Evolutionary conservation across 2,797 vertebrate genomes (phyloP).

Genomic region (Schizopygopsis pylzovi): DNA sequence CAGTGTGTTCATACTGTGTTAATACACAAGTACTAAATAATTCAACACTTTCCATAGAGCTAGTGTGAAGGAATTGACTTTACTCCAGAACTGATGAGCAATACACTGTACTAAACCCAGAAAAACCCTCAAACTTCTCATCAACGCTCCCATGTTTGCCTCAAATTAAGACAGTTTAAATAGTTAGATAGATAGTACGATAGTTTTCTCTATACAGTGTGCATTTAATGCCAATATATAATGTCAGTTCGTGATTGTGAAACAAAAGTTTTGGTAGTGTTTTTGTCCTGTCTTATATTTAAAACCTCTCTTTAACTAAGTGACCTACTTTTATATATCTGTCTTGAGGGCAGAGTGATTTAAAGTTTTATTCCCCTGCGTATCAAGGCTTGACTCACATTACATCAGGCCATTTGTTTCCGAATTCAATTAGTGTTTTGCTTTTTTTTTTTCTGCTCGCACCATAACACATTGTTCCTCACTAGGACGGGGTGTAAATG

Average conservation of each 20-base stretch:
- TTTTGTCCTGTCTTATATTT: neutral
- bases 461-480: constrained; percentile 35
- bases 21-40: neutral
- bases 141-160: neutral
- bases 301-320: neutral
- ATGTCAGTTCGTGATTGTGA: neutral
- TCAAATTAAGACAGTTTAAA: neutral
- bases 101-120: neutral
- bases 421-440: constrained; percentile 47
- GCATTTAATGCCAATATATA: neutral
- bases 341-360: constrained; percentile 3
- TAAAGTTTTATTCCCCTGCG: constrained; percentile 35
- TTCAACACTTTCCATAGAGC: neutral
- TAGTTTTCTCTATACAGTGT: neutral
- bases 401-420: constrained; percentile 33
- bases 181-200: no score
- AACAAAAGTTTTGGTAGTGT: neutral
- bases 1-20: neutral
- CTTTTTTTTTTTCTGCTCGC: constrained; percentile 15
- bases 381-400: constrained; percentile 1
- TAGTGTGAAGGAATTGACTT: neutral
- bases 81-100: neutral
- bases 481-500: constrained; percentile 49
- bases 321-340: constrained; percentile 36
- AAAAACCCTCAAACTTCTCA: neutral